Base-by-base conservation (phyloP, 2,113 vertebrate species). In the Turnix velox region DNA sequence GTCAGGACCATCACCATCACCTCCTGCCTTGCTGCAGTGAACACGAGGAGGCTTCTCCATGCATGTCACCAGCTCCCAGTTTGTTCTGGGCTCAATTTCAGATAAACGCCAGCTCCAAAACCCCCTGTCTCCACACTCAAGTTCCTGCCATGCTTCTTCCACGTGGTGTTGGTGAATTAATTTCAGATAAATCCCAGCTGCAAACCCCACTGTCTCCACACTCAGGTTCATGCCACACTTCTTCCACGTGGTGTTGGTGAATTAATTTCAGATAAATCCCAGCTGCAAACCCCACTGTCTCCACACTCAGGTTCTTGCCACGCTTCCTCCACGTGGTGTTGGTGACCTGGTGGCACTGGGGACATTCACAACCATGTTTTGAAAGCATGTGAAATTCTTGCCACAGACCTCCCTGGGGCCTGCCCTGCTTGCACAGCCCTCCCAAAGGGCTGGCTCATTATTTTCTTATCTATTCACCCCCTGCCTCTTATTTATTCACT, bases 311-410 rank as follows among this genome's bases (percentile, higher is more conserved):
- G 12, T 39, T 63, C 25, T 65, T 14, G 17, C 24, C 10, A 24
- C 3, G 1, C 23, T 72, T 30, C 28, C 39, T 48, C 48, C 25
- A 12, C 16, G 5, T 48, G 0, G 0, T 33, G 33, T 6, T 15
- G 42, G 42, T 45, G 69, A 55, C 3, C 30, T 0, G 2, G 30
- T 37, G 42, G 52, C 39, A 59, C 65, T 57, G 69, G 48, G 51
- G 54, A 45, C 12, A 5, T 0, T 30, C 14, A 35, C 12, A 51
- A 42, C 22, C 31, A 28, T 62, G n/a, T 49, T 73, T 78, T 46
- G 48, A 57, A 27, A 59, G 58, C 31, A 11, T 52, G 20, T 18
- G 42, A 67, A 76, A 83, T 66, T 45, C 42, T 16, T 57, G 31
- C 52, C 15, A 18, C 20, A 40, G 33, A 27, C 33, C 37, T 63